Base-by-base conservation (phyloP, 2,113 vertebrate species). In the Coptodon bakossiorum region DNA sequence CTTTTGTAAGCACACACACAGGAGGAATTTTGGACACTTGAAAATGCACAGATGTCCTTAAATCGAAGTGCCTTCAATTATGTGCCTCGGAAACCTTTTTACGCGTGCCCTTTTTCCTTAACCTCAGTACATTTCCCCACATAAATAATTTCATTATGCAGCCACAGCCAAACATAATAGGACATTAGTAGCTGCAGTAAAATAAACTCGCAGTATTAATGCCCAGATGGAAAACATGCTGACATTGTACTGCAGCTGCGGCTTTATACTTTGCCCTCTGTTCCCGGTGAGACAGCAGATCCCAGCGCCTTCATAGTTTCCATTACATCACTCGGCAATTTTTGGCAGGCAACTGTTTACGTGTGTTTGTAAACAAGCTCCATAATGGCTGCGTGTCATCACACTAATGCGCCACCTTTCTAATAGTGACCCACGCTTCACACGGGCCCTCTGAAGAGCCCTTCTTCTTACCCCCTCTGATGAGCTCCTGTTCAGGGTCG, bases 1-100 rank as follows among this genome's bases (percentile, higher is more conserved):
- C 93, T 98, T 66, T 88, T 98, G 38, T 98, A 94, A 96, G 66
- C 57, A 63, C 31, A 63, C 2, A 5, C 8, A 6, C 17, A 71
- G 59, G 43, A 38, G 45, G 59, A 36, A 9, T n/a, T 82, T 29
- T 80, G 36, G 81, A 59, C 66, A 68, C 43, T 80, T 76, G n/a
- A 57, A 54, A 73, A 68, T 34, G 73, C 73, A 52, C 73, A 78
- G 48, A 78, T 52, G n/a, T 54, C 59, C 59, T 81, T 24, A 9
- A 52, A 52, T 52, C 13, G 6, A 22, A 90, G 82, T 88, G 88
- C 85, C 73, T 24, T 83, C 22, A 90, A 59, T 52, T 17, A 43
- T 71, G 43, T 38, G 24, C 43, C 82, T 82, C 24, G 5, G 13
- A 27, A 66, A 81, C 11, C 34, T 50, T 76, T 80, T 79, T 24